These are phyloP conservation scores for Lutjanus campechanus DNA, from an alignment of 2,797 vertebrate species.

Conservation along the genomic window DNA sequence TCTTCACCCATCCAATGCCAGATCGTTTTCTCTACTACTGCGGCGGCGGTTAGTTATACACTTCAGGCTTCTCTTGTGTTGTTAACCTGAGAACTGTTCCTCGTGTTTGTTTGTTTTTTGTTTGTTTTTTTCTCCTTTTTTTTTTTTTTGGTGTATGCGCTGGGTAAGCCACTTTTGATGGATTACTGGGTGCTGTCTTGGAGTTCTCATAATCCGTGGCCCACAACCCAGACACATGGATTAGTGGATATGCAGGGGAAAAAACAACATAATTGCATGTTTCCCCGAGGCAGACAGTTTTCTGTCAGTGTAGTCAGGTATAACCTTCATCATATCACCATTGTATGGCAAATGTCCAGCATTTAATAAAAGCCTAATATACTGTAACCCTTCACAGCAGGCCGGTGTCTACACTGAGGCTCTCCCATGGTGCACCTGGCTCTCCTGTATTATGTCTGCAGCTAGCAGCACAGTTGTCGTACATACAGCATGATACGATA, in stretches of 20 bases:
- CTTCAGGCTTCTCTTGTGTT: too few species aligned
- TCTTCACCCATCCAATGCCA: too few species aligned
- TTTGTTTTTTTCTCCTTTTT: too few species aligned
- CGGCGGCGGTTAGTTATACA: too few species aligned
- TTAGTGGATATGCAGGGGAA: neutral
- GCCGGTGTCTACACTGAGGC: neutral
- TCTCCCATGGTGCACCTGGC: conserved; percentile 34
- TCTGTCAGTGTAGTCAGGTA: neutral
- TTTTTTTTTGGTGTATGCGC: too few species aligned
- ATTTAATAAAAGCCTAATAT: conserved; percentile 15
- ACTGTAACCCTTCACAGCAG: neutral
- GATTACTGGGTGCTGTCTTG: neutral
- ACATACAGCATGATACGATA: conserved; percentile 20
- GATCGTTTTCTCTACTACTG: too few species aligned
- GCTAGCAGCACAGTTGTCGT: conserved; percentile 25
- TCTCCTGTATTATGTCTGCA: conserved; percentile 16
- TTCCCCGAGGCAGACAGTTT: neutral
- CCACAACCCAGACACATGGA: neutral
- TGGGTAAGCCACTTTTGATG: neutral
- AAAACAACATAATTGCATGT: neutral
- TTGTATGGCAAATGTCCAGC: neutral
- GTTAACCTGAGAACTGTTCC: too few species aligned
- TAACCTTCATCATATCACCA: neutral
- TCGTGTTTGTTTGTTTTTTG: too few species aligned
- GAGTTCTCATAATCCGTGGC: neutral